Evolutionary conservation across 2,888 invertebrate species (phyloP).

Genomic region (Lasius platythorax): DNA sequence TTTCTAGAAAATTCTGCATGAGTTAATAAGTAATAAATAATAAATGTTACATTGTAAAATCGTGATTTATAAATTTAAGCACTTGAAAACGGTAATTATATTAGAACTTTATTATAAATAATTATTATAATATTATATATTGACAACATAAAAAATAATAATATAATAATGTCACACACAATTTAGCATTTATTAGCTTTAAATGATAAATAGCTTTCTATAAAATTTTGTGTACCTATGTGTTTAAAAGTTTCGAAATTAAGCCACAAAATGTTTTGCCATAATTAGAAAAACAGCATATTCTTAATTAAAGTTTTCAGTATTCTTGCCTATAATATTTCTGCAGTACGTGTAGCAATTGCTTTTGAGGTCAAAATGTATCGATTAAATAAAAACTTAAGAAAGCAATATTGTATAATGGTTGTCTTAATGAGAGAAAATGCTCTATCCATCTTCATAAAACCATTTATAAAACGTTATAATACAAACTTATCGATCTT

Average conservation of each 20-base stretch:
- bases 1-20: neutral
- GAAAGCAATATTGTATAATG: neutral
- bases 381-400: neutral
- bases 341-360: neutral
- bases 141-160: neutral
- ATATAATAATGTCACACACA: neutral
- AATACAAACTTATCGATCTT: conserved; percentile 23
- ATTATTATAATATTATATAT: neutral
- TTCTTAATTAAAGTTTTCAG: conserved; percentile 15
- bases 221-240: neutral
- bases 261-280: neutral
- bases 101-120: neutral
- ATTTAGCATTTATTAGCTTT: neutral
- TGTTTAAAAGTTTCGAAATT: neutral
- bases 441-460: conserved; percentile 41
- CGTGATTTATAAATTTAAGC: neutral
- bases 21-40: neutral
- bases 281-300: neutral
- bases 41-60: neutral
- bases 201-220: neutral
- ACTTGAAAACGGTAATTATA: neutral
- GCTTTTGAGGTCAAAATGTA: neutral
- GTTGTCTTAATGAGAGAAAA: neutral
- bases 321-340: neutral
- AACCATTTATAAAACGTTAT: conserved; percentile 6